A percentile compares a stretch with the other conserved stretches of the same genome.
Conservation (phyloP, 1,140 invertebrate species). For the Chymomyza costata region DNA sequence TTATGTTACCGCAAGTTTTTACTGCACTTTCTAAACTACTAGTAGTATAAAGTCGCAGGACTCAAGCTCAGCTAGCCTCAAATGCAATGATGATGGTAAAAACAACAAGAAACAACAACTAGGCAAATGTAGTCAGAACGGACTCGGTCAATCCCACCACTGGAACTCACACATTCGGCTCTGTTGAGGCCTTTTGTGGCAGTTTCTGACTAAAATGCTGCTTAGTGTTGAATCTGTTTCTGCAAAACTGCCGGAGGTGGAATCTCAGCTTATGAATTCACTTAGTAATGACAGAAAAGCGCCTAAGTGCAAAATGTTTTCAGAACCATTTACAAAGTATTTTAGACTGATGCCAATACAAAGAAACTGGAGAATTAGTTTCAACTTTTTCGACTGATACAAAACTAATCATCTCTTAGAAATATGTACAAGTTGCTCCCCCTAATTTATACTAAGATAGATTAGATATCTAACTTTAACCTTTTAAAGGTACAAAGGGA, state of each 20-base stretch:
- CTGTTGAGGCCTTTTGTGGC: slow-evolving; percentile 47
- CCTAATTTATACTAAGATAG: no score
- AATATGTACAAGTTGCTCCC: no score
- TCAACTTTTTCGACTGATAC: no score
- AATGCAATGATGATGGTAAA: slow-evolving; percentile 20
- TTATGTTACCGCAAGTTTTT: slow-evolving; percentile 71
- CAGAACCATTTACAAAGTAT: neutral
- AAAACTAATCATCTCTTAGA: no score
- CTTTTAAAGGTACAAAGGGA: no score
- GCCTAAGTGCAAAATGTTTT: no score
- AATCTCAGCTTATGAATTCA: slow-evolving; percentile 65
- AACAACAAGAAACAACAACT: slow-evolving; percentile 43
- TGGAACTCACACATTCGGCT: slow-evolving; percentile 31
- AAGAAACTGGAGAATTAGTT: no score
- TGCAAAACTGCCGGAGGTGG: slow-evolving; percentile 32
- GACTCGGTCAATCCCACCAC: slow-evolving; percentile 41
- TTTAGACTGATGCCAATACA: neutral
- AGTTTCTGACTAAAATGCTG: slow-evolving; percentile 44
- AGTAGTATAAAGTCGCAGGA: slow-evolving; percentile 26
- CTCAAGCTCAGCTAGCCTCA: slow-evolving; percentile 3
- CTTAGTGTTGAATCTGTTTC: slow-evolving; percentile 14
- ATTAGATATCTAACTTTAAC: no score
- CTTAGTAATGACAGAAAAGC: slow-evolving; percentile 58
- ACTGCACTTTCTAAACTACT: slow-evolving; percentile 64
- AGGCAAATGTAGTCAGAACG: no score